Evolutionary conservation across 1,140 invertebrate genomes (phyloP).

Genomic region (Trypoxylus dichotomus): DNA sequence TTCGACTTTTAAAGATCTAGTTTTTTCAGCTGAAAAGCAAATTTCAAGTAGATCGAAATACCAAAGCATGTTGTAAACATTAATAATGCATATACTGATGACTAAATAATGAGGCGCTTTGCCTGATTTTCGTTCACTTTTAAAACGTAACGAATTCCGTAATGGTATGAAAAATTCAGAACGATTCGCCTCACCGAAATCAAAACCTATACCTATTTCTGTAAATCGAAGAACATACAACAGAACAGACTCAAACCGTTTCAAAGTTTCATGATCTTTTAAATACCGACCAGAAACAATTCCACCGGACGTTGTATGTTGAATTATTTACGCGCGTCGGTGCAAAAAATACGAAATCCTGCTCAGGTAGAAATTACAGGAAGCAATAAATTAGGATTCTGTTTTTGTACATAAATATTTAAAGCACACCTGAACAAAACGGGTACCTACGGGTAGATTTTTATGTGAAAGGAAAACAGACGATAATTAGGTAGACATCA

Average conservation of each 20-base stretch:
- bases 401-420: slow-evolving; percentile 8
- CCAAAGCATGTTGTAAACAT: too few relatives aligned
- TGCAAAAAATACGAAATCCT: background rate
- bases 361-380: background rate
- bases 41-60: too few relatives aligned
- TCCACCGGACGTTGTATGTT: background rate
- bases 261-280: slow-evolving; percentile 10
- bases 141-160: background rate
- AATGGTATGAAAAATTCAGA: background rate
- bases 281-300: slow-evolving; percentile 4
- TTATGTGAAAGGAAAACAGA: background rate
- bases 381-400: slow-evolving; percentile 6
- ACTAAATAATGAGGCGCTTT: background rate
- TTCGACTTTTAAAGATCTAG: too few relatives aligned
- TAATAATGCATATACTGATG: background rate
- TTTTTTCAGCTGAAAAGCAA: too few relatives aligned
- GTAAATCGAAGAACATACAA: background rate
- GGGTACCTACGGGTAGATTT: background rate
- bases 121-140: background rate
- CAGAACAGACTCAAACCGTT: background rate
- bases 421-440: background rate
- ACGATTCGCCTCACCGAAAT: background rate
- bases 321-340: background rate
- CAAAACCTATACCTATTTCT: background rate
- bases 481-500: background rate